phyloP scores from a whole-genome alignment of 2,888 invertebrate genomes.

The Leptinotarsa haldemani region DNA sequence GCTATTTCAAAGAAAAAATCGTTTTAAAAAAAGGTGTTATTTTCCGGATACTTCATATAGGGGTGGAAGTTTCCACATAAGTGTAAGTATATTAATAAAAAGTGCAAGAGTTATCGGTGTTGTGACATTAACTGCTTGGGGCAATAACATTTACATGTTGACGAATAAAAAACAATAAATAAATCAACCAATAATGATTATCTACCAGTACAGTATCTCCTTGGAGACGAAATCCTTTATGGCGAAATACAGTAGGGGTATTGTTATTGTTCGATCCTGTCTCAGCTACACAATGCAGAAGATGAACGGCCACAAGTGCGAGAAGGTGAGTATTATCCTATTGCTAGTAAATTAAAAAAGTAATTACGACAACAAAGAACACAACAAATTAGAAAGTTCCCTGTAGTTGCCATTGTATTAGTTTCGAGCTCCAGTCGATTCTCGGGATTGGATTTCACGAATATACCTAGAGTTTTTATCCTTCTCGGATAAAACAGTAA shows the following conservation, averaged over 20 bases:
- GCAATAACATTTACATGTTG: constrained; percentile 26
- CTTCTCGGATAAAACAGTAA: too few species aligned
- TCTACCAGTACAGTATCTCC: constrained; percentile 36
- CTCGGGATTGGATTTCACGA: too few species aligned
- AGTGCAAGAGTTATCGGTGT: constrained; percentile 26
- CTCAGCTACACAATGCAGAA: constrained; percentile 52
- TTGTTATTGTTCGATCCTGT: constrained; percentile 35
- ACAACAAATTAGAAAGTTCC: too few species aligned
- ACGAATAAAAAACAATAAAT: constrained; percentile 19
- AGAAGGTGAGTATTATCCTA: constrained; percentile 26
- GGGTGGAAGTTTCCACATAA: too few species aligned
- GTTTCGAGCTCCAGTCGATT: too few species aligned
- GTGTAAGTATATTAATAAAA: background rate
- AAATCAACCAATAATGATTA: constrained; percentile 24
- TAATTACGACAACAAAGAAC: background rate
- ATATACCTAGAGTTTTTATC: too few species aligned
- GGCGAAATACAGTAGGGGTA: constrained; percentile 12
- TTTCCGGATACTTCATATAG: too few species aligned
- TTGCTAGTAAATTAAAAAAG: background rate
- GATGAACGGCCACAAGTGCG: constrained; percentile 36
- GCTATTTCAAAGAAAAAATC: too few species aligned
- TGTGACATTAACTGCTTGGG: constrained; percentile 17
- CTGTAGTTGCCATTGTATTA: too few species aligned
- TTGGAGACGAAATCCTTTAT: constrained; percentile 29
- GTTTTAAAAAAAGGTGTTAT: too few species aligned